Conservation (phyloP, 2,113 vertebrate genomes). For the Nycticorax nycticorax region DNA sequence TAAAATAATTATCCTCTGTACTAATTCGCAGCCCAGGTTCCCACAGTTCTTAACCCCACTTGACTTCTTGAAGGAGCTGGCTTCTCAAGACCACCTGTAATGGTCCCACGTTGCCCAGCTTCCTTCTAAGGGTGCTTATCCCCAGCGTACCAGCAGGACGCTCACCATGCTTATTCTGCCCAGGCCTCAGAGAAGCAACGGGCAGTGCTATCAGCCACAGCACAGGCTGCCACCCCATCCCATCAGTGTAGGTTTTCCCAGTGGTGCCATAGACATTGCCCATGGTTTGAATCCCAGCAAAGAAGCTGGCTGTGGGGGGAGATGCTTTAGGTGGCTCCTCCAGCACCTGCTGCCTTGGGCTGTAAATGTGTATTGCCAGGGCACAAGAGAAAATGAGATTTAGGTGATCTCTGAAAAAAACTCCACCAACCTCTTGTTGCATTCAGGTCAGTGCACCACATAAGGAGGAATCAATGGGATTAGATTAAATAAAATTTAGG, state of each 20-base stretch:
- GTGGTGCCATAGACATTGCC: not conserved
- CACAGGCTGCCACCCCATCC: not conserved
- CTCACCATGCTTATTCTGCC: not conserved
- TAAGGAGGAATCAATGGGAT: not conserved
- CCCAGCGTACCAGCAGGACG: accelerated
- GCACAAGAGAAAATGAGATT: not conserved
- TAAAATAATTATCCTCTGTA: not conserved
- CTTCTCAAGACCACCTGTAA: not conserved
- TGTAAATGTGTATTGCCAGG: not conserved
- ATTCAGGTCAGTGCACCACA: not conserved
- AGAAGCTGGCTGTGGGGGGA: not conserved
- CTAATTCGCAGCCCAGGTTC: not conserved
- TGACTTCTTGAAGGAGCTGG: not conserved
- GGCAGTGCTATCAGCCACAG: not conserved
- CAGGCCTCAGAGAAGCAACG: not conserved
- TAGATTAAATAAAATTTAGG: not conserved
- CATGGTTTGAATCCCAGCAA: not conserved
- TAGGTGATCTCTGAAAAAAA: not conserved
- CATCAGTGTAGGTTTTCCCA: not conserved
- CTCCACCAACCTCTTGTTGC: not conserved
- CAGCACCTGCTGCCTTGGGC: not conserved
- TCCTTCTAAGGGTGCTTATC: not conserved
- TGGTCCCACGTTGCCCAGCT: not conserved
- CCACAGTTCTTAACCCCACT: not conserved
- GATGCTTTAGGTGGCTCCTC: not conserved